Evolutionary conservation across 1,140 invertebrate genomes (phyloP), one percentile per base, ranked within the genome.

Genomic region (Teleopsis dalmanni): DNA sequence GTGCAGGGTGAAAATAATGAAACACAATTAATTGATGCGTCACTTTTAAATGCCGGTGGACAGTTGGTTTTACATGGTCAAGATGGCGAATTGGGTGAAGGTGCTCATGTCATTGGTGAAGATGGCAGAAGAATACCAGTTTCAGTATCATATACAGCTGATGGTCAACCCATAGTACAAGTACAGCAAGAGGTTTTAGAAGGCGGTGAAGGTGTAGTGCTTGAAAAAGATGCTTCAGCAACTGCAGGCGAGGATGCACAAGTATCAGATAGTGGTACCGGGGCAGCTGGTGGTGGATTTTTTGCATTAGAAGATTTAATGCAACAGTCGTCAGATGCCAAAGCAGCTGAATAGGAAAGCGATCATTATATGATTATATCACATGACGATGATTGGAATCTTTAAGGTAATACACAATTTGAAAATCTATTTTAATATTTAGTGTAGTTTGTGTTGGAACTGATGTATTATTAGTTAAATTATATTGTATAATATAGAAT

Each of bases 81-180:
- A 29, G 68, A 71, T 51, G 68, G 65, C 4, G 54, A 56, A 21
- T 41, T 53, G 14, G 59, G 62, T 22, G 65, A 69, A 38, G 65
- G 62, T 1, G 54, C 67, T 4, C 67, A 70, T 51, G 65, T 66
- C 21, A 70, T 70, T 16, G 65, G 67, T 36, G 67, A 70, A 37
- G 67, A 70, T 52, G 67, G 67, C 13, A 70, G 65, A 11, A 64
- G 65, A 22, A 70, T 70, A 40, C 67, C 67, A 6, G 67, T 70
- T 3, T 70, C 67, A 11, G 65, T 70, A 1, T 67, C 67, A 21
- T 70, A 68, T 42, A 68, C 66, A 11, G 60, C 61, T 37, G 62
- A 70, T 50, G 63, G 62, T 41, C 62, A 68, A 47, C 65, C 61
- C 25, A 65, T 68, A 43, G 62, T 68, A 9, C 62, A 65, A 27